A percentile compares a stretch with the other conserved stretches of the same genome.
These are phyloP conservation scores for Sula dactylatra DNA, from an alignment of 2,113 vertebrate species.

Conservation along the genomic window DNA sequence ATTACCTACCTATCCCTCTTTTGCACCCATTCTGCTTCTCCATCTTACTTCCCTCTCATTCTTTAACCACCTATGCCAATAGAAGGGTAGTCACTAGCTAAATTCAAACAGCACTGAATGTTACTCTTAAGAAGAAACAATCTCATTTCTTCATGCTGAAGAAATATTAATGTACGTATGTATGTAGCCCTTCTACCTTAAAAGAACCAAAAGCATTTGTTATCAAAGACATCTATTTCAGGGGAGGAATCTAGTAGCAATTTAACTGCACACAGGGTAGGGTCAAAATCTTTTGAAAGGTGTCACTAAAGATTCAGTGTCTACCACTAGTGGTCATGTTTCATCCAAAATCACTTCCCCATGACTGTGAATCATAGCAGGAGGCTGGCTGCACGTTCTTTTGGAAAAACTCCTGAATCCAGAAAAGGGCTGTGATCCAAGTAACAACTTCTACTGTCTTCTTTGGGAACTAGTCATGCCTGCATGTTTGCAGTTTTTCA, in stretches of 20 bases:
- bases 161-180: not conserved
- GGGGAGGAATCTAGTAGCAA: not conserved
- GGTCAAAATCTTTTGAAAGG: not conserved
- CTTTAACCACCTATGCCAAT: not conserved
- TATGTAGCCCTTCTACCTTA: not conserved
- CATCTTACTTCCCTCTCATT: not conserved
- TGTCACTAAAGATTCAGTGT: not conserved
- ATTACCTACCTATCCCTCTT: not conserved
- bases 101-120: not conserved
- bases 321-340: not conserved
- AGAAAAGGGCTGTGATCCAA: not conserved
- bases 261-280: not conserved
- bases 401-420: not conserved
- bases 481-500: not conserved
- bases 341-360: not conserved
- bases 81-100: not conserved
- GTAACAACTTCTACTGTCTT: not conserved
- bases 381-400: not conserved
- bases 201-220: not conserved
- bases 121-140: not conserved
- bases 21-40: not conserved
- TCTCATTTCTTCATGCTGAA: not conserved
- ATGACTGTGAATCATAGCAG: not conserved
- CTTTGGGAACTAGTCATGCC: not conserved
- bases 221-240: not conserved